These are phyloP conservation scores for Dasyornis broadbenti DNA, from an alignment of 2,113 vertebrate genomes.

Conservation along the genomic window DNA sequence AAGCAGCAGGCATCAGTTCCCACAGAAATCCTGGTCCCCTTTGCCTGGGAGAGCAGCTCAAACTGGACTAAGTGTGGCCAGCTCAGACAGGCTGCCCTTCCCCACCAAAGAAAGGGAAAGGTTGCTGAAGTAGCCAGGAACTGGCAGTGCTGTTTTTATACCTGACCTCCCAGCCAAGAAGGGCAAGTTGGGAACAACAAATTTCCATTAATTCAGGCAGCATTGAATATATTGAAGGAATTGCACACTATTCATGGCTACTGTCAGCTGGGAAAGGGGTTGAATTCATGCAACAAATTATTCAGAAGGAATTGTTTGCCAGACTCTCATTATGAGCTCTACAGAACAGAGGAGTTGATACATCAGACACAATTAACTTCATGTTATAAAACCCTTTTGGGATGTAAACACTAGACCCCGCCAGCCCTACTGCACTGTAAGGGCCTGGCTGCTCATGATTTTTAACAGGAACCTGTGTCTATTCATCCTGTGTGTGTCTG, in stretches of 20 bases:
- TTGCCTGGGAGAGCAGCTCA: background rate
- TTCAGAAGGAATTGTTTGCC: conserved; percentile 23
- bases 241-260: background rate
- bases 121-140: background rate
- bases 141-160: background rate
- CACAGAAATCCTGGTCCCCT: background rate
- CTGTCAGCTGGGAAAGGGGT: background rate
- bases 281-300: conserved; percentile 40
- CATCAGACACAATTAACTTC: conserved; percentile 34
- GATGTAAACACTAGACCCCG: background rate
- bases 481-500: background rate
- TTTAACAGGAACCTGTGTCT: background rate
- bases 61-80: background rate
- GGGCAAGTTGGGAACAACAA: background rate
- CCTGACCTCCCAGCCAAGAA: background rate
- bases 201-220: background rate
- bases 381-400: conserved; percentile 2
- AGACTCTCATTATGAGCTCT: conserved; percentile 14
- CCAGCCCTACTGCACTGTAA: background rate
- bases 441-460: background rate
- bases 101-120: background rate
- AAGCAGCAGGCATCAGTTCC: background rate
- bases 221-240: background rate
- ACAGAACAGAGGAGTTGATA: background rate
- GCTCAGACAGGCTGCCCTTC: background rate